Base-by-base conservation (phyloP, 2,113 vertebrate species). In the Tichodroma muraria region DNA sequence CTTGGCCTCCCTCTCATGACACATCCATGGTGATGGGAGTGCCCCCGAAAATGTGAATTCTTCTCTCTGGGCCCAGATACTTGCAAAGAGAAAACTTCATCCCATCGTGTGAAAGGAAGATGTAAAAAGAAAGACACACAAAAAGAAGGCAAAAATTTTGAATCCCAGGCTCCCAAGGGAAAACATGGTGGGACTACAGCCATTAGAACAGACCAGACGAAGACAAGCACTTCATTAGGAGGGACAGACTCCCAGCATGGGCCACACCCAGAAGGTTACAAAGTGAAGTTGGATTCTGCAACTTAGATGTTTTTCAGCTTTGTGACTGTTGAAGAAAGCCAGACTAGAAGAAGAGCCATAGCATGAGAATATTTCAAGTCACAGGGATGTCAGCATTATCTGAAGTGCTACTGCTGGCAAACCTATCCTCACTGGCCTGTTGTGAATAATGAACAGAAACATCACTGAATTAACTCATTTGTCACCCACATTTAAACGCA, bases 1-100 rank as follows among this genome's bases (percentile, higher is more conserved):
- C 63, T 49, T 9, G n/a, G 27, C 37, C 24, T 66, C 52, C 65
- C 52, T 28, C 21, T 0, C n/a, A n/a, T n/a, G 6, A 11, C 63
- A 45, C 9, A 8, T 11, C 37, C 37, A 2, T 5, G 15, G 13
- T 0, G 2, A 68, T 2, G 3, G 44, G 11, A 80, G 6, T 1
- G 10, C 0, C 11, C 65, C 52, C 35, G 22, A 23, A 81, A 78
- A 78, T 4, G 8, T 5, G 10, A 54, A 49, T 5, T 13, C 25
- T 31, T 53, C 8, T 49, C 63, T 38, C 57, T 25, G 18, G 68
- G 64, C 42, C n/a, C 47, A 24, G 38, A 23, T 3, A n/a, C 42
- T 22, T 38, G 38, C 33, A 54, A 66, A 73, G 31, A 65, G 12
- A 56, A 42, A 60, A 38, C 8, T 1, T 13, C n/a, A 11, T 11